Base-by-base conservation (phyloP, 2,888 invertebrate genomes). In the Allygus modestus region DNA sequence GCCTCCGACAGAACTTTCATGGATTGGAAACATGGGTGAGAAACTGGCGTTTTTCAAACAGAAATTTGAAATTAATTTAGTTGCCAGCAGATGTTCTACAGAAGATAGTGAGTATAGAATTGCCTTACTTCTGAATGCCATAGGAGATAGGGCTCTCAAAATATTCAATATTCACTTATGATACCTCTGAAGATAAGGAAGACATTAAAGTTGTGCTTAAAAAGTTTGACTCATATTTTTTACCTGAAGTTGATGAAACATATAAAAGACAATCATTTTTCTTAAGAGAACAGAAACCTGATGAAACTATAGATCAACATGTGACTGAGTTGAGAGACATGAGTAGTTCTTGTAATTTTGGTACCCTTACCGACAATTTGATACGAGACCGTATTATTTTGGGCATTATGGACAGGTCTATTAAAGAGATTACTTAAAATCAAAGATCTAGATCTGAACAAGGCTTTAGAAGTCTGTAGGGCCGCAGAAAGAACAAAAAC, bases 21-120 rank as follows among this genome's bases (percentile, higher is more conserved):
- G 77, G 77, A 77, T 4, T 17, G 77, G 77, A 20, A 77, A 77
- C 17, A 77, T 77, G 77, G 77, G 46, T 5, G 77, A 77, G 37
- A 33, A 77, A 77, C 46, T 77, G 46, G n/a, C n/a, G n/a, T n/a
- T n/a, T n/a, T n/a, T n/a, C n/a, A 46, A 41, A 77, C 46, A 77
- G 26, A 77, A 12, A 41, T 77, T 43, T 26, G 20, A 41, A 41
- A 41, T 20, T 43, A 43, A 77, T 17, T 23, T 33, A 77, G 43
- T 20, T 77, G 77, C 77, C 2, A 77, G 77, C 41, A 77, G 46
- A 33, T 23, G 43, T 20, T 4, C n/a, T 9, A n/a, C 2, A 17
- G 46, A 43, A 77, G 26, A 43, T 11, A 77, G 77, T 41, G 46
- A 41, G 12, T 77, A 20, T 17, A 37, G 23, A 20, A 77, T 41